Evolutionary conservation across 35 echinoderm and acorn worm species (phyloP), one percentile per base, ranked within the genome.

Genomic region (Ptychodera flava): DNA sequence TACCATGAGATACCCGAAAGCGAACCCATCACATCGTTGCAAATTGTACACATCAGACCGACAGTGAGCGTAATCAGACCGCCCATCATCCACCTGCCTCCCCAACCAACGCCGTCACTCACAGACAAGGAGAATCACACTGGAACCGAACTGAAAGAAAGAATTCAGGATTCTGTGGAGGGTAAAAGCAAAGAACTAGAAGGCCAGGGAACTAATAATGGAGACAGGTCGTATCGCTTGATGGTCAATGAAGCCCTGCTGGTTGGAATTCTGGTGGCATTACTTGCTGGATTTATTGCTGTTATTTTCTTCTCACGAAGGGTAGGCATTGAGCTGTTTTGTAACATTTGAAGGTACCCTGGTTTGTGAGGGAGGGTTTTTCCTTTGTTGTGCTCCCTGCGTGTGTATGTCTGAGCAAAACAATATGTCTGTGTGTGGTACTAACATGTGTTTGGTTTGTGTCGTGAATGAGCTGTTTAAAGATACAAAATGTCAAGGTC

Each of bases 1-100:
- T 90, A 94, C 80, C 92, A 94, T 81, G 92, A 94, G 78, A 35
- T 90, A 29, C 92, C 92, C n/a, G 89, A 90, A 38, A 78, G 35
- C 27, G 85, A 83, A 38, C 79, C 33, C 35, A 81, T 81, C 1
- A 15, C 35, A 37, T 36, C 37, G 29, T 36, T 34, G 0, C 80
- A 82, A 82, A 34, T 16, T 33, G 30, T 16, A 0, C 6, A 83
- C 16, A 16, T 36, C 29, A 36, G 37, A 36, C 35, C 82, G 1
- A 35, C 30, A 1, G 82, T 83, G 1, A 83, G 34, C 28, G 35
- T 83, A 34, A 36, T 36, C 34, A 83, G 33, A 16, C 34, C 37
- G 35, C 82, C 82, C 6, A 64, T 16, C 16, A 14, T 1, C 83
- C 36, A 85, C 36, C 29, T 33, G 31, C 75, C 84, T 31, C 78